phyloP scores from a whole-genome alignment of 2,888 invertebrate genomes.

The Ectropis crepuscularia region DNA sequence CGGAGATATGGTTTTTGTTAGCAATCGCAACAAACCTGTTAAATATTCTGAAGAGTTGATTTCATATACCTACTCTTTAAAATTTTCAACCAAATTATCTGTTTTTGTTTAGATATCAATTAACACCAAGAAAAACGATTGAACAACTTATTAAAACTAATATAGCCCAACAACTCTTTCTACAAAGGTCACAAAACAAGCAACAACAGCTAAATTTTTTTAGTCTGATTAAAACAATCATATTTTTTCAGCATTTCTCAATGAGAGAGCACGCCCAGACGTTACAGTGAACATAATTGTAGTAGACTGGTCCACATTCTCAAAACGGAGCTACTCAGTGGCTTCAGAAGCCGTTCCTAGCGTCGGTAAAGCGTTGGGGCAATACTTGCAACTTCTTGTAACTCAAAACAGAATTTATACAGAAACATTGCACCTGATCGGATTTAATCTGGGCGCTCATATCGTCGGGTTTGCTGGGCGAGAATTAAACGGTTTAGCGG shows the following conservation, averaged over 20 bases:
- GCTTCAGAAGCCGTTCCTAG: conserved; percentile 52
- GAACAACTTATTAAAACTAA: too few relatives aligned
- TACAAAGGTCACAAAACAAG: too few relatives aligned
- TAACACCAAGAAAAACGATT: too few relatives aligned
- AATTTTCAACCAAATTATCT: too few relatives aligned
- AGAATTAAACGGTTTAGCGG: conserved; percentile 41
- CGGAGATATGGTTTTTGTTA: too few relatives aligned
- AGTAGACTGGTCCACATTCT: conserved; percentile 61
- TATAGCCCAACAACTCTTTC: too few relatives aligned
- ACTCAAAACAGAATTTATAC: conserved; percentile 30
- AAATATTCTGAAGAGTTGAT: too few relatives aligned
- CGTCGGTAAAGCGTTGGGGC: conserved; percentile 49
- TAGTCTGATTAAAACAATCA: neutral
- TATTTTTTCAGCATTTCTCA: conserved; percentile 17
- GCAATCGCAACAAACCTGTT: too few relatives aligned
- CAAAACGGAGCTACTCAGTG: conserved; percentile 50
- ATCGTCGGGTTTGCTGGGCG: conserved; percentile 60
- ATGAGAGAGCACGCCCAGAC: neutral
- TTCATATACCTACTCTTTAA: too few relatives aligned
- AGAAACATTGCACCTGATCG: conserved; percentile 56
- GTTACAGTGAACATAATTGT: conserved; percentile 57
- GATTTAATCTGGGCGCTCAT: conserved; percentile 68
- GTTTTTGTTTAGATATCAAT: too few relatives aligned
- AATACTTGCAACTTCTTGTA: conserved; percentile 44
- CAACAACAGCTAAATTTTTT: too few relatives aligned